phyloP scores from a whole-genome alignment of 2,797 vertebrate genomes.

The Halcyon leucocephala region DNA sequence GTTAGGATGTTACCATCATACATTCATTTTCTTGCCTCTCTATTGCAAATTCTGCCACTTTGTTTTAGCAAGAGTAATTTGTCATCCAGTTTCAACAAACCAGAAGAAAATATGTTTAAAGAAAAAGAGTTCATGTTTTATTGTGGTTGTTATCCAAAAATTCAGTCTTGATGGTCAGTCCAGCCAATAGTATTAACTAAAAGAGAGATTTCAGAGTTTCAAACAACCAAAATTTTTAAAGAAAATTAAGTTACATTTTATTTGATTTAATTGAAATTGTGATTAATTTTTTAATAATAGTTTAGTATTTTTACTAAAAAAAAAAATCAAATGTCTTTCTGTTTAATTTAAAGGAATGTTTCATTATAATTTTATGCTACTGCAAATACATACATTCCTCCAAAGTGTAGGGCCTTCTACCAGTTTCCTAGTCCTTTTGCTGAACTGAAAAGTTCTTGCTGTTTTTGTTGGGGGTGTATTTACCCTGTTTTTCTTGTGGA shows the following conservation, averaged over 20 bases:
- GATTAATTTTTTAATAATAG: background rate
- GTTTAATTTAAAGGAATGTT: background rate
- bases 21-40: background rate
- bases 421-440: background rate
- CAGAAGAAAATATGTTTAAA: background rate
- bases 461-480: background rate
- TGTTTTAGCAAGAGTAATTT: background rate
- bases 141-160: background rate
- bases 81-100: background rate
- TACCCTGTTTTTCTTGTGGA: background rate
- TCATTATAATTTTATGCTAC: background rate
- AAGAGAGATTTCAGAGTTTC: background rate
- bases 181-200: background rate
- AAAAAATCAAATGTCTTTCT: background rate
- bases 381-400: background rate
- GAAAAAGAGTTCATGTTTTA: background rate
- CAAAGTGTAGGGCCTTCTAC: background rate
- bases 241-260: background rate
- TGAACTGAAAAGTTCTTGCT: background rate
- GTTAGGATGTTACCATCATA: background rate
- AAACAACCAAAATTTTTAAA: background rate
- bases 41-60: background rate
- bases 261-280: background rate
- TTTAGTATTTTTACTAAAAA: background rate
- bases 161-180: background rate